Base-by-base conservation (phyloP, 1,140 invertebrate genomes). In the Temnothorax curvispinosus region DNA sequence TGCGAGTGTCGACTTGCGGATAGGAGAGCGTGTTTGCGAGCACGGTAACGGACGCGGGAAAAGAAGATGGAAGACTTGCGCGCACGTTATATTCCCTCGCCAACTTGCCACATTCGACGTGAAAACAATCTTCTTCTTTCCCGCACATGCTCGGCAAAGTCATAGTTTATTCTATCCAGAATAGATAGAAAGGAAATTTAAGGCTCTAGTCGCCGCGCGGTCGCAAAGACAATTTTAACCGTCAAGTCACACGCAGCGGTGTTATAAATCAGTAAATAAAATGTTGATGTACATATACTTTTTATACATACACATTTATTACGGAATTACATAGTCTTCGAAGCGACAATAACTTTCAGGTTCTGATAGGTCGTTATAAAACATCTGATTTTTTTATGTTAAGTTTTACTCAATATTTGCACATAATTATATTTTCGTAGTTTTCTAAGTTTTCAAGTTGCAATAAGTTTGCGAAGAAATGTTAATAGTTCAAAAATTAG, bases 81-180 rank as follows among this genome's bases (percentile, higher is more conserved):
- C 67, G 38, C 67, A 54, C 80, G 38, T 82, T 82, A 82, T 74
- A 84, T 75, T 38, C 69, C 7, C 21, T 32, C 54, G 80, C 52
- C 52, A 72, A 82, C 67, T 60, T 54, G 52, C 52, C 67, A 47
- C 47, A 60, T 74, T 84, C 69, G 67, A 74, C 41, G 80, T 58
- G 41, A 60, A 74, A 74, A 74, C 80, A 74, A 84, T 74, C n/a
- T 74, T 84, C 77, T 71, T 81, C 77, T 71, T 81, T 44, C 13
- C 60, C 32, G 44, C 32, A 47, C 41, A 32, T 15, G 35, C 41
- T 60, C 41, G 5, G 67, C 21, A 74, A 74, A 82, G 41, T 74
- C 54, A 47, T 72, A 82, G 52, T 74, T 60, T 35, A 60, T 60
- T 54, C 38, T 32, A 27, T 69, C 65, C 27, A 50, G 67, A 47